Base-by-base conservation (phyloP, 92 coral and sea anemone species). In the Actinostola sp. region DNA sequence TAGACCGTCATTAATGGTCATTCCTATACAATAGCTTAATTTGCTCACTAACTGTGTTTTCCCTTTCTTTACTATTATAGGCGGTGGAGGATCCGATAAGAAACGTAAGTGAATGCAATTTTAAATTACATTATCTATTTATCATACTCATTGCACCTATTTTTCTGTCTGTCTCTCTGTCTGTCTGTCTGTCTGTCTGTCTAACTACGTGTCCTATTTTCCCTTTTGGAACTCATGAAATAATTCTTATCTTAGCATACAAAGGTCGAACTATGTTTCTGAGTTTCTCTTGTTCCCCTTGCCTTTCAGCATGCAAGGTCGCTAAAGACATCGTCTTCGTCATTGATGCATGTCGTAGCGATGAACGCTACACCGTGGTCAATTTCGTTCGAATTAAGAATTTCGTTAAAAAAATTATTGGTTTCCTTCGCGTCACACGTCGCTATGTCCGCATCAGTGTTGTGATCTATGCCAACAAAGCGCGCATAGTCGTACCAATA, bases 391-490 rank as follows among this genome's bases (percentile, higher is more conserved):
- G 93, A 55, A 82, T 91, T 49, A 77, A 87, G 69, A 88, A 79
- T 75, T 93, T 93, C 66, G 62, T 93, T 35, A 81, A 78, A 44
- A 82, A 87, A 0, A 64, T 89, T 12, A 73, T 89, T 23, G 45
- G 86, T 30, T 83, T 85, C 26, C 84, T 91, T 70, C 81, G 88
- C 20, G 74, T 93, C 44, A 63, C 87, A 25, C 67, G 64, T 12
- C 82, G 81, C 6, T 79, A 81, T 52, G 97, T 89, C 2, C 98
- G 93, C 53, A 72, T 88, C 48, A 90, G 98, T 52, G 62, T 93
- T 56, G 84, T 91, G 19, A 23, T 81, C 32, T 93, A 81, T 72
- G 80, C 91, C 26, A 62, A 76, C 48, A 54, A 8, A 1, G 80
- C 87, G 25, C 77, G 79, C 45, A 85, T 86, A 14, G 54, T 82